Evolutionary conservation across 2,797 vertebrate genomes (phyloP).

Genomic region (Gadopsis bispinosus): DNA sequence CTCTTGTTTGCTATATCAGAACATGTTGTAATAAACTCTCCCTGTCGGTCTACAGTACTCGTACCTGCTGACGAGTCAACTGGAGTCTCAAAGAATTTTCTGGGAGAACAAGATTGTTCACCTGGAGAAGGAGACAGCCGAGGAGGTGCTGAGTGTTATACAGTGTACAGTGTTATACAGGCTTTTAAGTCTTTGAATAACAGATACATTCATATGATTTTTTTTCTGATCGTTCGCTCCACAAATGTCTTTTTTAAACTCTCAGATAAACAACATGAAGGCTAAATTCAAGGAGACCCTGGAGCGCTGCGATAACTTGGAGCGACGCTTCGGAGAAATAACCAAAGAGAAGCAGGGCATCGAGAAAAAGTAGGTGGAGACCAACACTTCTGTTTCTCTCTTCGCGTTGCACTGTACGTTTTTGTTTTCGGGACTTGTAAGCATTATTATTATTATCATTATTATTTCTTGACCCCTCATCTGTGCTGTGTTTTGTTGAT

Average conservation of each 20-base stretch:
- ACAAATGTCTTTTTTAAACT: neutral
- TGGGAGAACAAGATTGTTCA: constrained; percentile 99
- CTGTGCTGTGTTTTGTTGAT: neutral
- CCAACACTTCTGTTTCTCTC: neutral
- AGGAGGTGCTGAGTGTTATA: constrained; percentile 86
- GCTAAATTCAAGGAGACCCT: constrained; percentile 98
- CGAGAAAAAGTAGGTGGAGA: constrained; percentile 91
- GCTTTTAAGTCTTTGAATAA: too few relatives aligned
- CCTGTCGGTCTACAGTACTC: constrained; percentile 88
- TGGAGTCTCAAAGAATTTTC: constrained; percentile 97
- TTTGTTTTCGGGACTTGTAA: neutral
- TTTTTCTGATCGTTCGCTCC: neutral
- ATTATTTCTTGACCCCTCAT: too few relatives aligned
- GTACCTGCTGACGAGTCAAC: constrained; percentile 95
- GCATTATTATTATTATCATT: too few relatives aligned
- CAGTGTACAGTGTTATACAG: neutral
- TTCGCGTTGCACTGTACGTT: rapidly evolving
- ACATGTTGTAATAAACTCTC: neutral
- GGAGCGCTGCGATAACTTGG: constrained; percentile 96
- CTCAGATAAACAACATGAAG: constrained; percentile 99
- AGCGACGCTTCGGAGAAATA: constrained; percentile 90
- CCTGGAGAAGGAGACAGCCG: constrained; percentile 96
- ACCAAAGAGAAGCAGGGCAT: constrained; percentile 93
- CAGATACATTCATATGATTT: neutral
- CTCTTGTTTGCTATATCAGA: neutral